These are phyloP conservation scores for Drosophila kurseongensis DNA, from an alignment of 1,140 invertebrate species.

Conservation along the genomic window DNA sequence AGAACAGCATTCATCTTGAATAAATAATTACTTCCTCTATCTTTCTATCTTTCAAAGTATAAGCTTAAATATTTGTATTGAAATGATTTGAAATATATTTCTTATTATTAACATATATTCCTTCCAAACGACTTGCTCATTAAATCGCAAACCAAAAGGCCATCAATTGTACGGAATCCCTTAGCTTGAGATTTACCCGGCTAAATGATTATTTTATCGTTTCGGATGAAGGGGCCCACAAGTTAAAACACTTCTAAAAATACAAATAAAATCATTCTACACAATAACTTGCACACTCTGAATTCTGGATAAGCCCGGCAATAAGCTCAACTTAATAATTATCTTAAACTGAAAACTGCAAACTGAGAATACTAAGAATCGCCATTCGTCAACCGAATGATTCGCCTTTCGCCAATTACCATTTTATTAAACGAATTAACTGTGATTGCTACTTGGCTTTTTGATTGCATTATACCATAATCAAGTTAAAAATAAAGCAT, in stretches of 20 bases:
- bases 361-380: constrained; percentile 5
- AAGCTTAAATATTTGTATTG: no score
- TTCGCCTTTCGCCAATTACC: constrained; percentile 18
- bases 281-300: not conserved
- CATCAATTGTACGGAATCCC: not conserved
- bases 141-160: not conserved
- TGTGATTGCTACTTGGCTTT: constrained; percentile 28
- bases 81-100: no score
- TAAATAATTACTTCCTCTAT: no score
- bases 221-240: not conserved
- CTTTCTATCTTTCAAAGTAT: no score
- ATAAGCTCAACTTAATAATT: not conserved
- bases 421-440: constrained; percentile 48
- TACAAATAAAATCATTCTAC: constrained; percentile 14
- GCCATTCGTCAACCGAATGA: not conserved
- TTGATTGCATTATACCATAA: constrained; percentile 49
- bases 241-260: constrained; percentile 20
- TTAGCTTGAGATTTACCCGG: not conserved
- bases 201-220: not conserved
- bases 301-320: not conserved
- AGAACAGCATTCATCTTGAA: no score
- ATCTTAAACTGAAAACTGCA: not conserved
- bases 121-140: not conserved
- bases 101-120: no score
- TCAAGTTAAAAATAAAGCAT: constrained; percentile 73